Conservation (phyloP, 2,113 vertebrate genomes). For the Dicerorhinus sumatrensis region DNA sequence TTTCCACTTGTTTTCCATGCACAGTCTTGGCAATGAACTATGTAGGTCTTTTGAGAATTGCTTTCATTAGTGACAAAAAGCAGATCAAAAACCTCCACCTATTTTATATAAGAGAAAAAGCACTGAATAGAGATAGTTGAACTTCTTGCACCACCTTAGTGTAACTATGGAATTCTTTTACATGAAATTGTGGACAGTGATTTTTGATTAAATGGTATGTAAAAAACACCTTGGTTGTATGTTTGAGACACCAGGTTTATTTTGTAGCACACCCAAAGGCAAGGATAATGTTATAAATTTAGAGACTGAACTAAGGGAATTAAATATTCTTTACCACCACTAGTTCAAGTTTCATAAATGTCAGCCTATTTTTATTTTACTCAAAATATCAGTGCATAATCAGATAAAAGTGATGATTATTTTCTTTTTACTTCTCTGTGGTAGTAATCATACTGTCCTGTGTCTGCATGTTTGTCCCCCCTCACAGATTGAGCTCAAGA, state of each 20-base stretch:
- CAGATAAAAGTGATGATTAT: not conserved
- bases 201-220: not conserved
- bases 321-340: not conserved
- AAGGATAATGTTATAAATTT: not conserved
- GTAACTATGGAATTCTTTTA: not conserved
- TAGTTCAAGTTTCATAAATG: not conserved
- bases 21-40: slow-evolving; percentile 97
- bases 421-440: not conserved
- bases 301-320: not conserved
- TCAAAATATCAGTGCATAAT: not conserved
- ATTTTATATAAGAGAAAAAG: slow-evolving; percentile 47
- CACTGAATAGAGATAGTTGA: not conserved
- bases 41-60: slow-evolving; percentile 93
- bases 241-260: not conserved
- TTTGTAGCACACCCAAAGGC: not conserved
- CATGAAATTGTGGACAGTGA: not conserved
- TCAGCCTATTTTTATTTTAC: not conserved
- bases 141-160: not conserved
- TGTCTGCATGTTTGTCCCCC: not conserved
- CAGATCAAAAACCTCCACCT: slow-evolving; percentile 98
- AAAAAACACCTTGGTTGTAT: too few species aligned
- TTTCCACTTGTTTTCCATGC: slow-evolving; percentile 93
- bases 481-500: not conserved
- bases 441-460: not conserved
- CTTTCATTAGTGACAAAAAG: slow-evolving; percentile 97